These are phyloP conservation scores for Leptoteleia sp. DNA, from an alignment of 1,140 invertebrate genomes.

Conservation along the genomic window DNA sequence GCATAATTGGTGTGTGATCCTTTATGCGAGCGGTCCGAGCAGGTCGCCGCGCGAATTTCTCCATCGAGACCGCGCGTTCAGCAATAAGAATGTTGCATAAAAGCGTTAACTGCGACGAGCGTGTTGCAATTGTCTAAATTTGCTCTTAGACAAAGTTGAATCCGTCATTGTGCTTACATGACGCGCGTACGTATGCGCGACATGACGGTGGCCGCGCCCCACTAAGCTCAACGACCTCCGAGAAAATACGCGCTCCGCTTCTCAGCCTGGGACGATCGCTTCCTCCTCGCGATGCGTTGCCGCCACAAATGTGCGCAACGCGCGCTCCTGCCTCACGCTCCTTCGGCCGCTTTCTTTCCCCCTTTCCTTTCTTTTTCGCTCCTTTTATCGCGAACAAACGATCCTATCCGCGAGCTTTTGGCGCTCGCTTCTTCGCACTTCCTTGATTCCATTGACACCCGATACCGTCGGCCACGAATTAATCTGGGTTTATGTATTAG, in stretches of 20 bases:
- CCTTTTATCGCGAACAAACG: slow-evolving; percentile 15
- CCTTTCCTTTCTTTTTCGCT: no score
- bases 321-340: slow-evolving; percentile 42
- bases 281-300: slow-evolving; percentile 1
- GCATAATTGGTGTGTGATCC: no score
- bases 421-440: slow-evolving; percentile 6
- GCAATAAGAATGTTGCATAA: not conserved
- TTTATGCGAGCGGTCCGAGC: no score
- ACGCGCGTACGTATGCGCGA: slow-evolving; percentile 68
- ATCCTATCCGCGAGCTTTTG: not conserved
- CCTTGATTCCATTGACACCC: slow-evolving; percentile 15
- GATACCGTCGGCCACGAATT: no score
- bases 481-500: no score
- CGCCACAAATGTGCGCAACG: slow-evolving; percentile 33
- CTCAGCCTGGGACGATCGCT: slow-evolving; percentile 56
- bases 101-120: slow-evolving; percentile 8
- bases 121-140: slow-evolving; percentile 34
- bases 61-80: not conserved
- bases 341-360: slow-evolving; percentile 42
- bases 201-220: slow-evolving; percentile 76
- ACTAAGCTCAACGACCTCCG: slow-evolving; percentile 76
- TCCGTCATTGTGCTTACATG: slow-evolving; percentile 65
- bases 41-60: not conserved
- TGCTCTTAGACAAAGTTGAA: slow-evolving; percentile 30
- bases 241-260: slow-evolving; percentile 73